Conservation (phyloP, 2,113 vertebrate genomes). For the Lynx canadensis region DNA sequence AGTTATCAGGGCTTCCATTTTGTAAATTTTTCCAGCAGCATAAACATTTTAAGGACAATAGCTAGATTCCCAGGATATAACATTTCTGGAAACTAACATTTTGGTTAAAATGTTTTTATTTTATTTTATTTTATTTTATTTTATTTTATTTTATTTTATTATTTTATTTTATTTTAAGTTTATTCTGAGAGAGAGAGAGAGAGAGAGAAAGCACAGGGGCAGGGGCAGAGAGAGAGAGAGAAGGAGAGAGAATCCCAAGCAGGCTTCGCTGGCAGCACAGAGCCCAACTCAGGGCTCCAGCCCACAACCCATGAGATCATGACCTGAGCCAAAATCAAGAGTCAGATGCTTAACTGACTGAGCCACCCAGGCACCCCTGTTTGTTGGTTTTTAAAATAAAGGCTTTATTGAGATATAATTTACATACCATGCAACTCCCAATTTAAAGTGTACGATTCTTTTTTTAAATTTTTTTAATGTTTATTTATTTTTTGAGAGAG, state of each 20-base stretch:
- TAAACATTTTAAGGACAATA: slow-evolving; percentile 57
- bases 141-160: slow-evolving; percentile 29
- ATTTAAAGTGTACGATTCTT: neutral
- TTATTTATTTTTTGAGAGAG: no score
- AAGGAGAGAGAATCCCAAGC: no score
- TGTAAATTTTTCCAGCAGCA: slow-evolving; percentile 31
- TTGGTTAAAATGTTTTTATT: slow-evolving; percentile 57
- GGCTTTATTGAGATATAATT: slow-evolving; percentile 39
- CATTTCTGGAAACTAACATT: slow-evolving; percentile 40
- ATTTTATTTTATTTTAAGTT: neutral
- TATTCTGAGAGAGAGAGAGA: no score
- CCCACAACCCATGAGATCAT: no score
- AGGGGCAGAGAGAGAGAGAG: no score
- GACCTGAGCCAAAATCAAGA: no score
- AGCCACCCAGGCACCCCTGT: neutral
- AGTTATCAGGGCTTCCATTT: slow-evolving; percentile 49
- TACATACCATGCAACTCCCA: neutral
- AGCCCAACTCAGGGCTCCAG: no score
- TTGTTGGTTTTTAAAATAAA: slow-evolving; percentile 35
- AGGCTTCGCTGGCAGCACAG: no score
- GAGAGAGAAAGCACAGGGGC: no score
- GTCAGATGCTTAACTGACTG: no score
- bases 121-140: neutral
- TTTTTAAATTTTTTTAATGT: no score
- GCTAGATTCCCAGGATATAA: neutral